phyloP scores from a whole-genome alignment of 2,113 vertebrate genomes.

The Plotosus lineatus region DNA sequence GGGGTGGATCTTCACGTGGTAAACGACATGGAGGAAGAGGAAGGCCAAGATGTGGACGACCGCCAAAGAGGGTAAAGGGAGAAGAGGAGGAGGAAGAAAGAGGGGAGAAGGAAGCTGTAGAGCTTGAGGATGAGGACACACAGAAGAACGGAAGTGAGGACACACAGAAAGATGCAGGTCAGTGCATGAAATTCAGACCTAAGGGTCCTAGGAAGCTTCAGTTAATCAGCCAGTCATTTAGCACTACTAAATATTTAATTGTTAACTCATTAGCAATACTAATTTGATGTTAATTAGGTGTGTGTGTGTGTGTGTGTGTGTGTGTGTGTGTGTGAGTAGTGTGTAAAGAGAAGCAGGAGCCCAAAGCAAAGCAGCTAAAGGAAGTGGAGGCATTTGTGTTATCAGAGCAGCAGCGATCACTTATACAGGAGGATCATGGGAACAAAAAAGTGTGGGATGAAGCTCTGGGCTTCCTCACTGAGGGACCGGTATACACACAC shows the following conservation, averaged over 20 bases:
- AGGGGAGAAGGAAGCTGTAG: constrained; percentile 53
- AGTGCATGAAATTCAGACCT: no score
- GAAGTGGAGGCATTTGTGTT: constrained; percentile 87
- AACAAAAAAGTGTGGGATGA: constrained; percentile 98
- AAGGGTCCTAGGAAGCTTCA: not conserved
- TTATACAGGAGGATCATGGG: constrained; percentile 87
- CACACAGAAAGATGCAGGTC: not conserved
- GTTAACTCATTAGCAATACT: not conserved
- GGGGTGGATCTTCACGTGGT: constrained; percentile 63
- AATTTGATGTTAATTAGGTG: not conserved
- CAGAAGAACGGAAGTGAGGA: constrained; percentile 75
- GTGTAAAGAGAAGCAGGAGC: constrained; percentile 55
- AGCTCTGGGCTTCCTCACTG: constrained; percentile 85
- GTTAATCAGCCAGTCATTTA: not conserved
- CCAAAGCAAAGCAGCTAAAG: constrained; percentile 81
- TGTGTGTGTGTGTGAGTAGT: constrained; percentile 52
- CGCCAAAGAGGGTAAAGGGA: constrained; percentile 65
- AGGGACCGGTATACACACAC: constrained; percentile 82
- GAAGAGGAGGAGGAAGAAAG: constrained; percentile 58
- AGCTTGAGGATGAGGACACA: constrained; percentile 72
- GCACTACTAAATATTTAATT: not conserved
- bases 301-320: constrained; percentile 44
- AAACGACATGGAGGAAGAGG: constrained; percentile 78
- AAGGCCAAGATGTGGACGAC: constrained; percentile 67
- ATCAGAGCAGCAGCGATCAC: constrained; percentile 83